These are phyloP conservation scores for Siderastrea siderea DNA, from an alignment of 92 coral and sea anemone genomes.

Conservation along the genomic window DNA sequence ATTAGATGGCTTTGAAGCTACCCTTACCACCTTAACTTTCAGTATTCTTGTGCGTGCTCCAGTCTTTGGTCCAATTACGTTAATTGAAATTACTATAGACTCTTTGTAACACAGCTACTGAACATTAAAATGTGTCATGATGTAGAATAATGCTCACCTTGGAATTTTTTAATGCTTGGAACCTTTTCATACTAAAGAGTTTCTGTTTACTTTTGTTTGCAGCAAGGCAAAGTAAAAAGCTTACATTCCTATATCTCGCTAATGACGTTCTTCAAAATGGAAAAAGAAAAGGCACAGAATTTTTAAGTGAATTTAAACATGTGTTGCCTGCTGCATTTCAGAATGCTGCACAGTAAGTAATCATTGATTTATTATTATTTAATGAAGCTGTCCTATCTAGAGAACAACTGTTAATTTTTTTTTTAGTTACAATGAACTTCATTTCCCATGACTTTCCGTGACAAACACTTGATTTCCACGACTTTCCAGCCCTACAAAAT, in stretches of 20 bases:
- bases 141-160: too few relatives aligned
- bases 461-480: background rate
- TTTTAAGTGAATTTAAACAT: conserved; percentile 83
- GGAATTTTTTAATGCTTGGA: too few relatives aligned
- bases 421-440: background rate
- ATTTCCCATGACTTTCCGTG: background rate
- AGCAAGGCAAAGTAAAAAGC: conserved; percentile 90
- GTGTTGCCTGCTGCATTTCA: conserved; percentile 86
- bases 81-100: too few relatives aligned
- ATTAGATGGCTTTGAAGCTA: too few relatives aligned
- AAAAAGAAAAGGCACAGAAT: conserved; percentile 94
- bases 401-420: background rate
- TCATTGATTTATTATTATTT: background rate
- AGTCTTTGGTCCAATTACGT: too few relatives aligned
- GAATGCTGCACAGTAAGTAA: conserved; percentile 90
- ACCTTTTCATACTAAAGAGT: background rate
- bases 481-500: too few relatives aligned
- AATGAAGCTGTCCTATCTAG: background rate
- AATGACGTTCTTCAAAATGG: conserved; percentile 98
- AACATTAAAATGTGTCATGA: too few relatives aligned
- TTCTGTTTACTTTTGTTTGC: conserved; percentile 24
- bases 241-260: conserved; percentile 90
- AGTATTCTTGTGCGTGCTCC: too few relatives aligned
- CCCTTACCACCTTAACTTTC: too few relatives aligned
- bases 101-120: too few relatives aligned